phyloP scores from a whole-genome alignment of 2,797 vertebrate species.

The Channa striata region DNA sequence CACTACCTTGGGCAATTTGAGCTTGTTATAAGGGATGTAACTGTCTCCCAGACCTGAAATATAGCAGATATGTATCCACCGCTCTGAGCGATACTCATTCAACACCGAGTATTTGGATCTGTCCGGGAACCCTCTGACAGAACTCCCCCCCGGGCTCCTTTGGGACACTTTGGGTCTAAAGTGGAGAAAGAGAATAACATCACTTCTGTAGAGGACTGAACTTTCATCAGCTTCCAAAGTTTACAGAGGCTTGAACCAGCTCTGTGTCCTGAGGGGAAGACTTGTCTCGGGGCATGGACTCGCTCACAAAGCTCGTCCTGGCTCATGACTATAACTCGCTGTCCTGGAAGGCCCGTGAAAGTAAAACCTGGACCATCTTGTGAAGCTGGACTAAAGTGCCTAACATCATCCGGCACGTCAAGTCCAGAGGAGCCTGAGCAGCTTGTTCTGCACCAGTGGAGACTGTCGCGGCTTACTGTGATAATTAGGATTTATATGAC shows the following conservation, averaged over 20 bases:
- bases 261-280: constrained; percentile 54
- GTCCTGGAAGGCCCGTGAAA: constrained; percentile 25
- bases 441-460: constrained; percentile 51
- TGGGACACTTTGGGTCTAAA: constrained; percentile 64
- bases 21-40: constrained; percentile 60
- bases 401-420: constrained; percentile 56
- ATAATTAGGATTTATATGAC: constrained; percentile 45
- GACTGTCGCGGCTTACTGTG: constrained; percentile 15
- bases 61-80: constrained; percentile 50
- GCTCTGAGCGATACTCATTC: constrained; percentile 50
- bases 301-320: constrained; percentile 69
- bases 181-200: constrained; percentile 71
- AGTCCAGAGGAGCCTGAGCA: constrained; percentile 63
- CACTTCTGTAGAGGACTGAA: constrained; percentile 37
- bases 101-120: constrained; percentile 72
- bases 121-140: constrained; percentile 69
- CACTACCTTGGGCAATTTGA: constrained; percentile 20
- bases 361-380: constrained; percentile 62
- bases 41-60: constrained; percentile 62
- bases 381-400: constrained; percentile 65
- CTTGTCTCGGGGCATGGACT: constrained; percentile 70
- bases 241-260: constrained; percentile 70
- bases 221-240: constrained; percentile 71
- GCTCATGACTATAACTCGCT: constrained; percentile 56
- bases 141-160: constrained; percentile 61